Evolutionary conservation across 2,113 vertebrate species (phyloP), one percentile per base, ranked within the genome.

Genomic region (Strix uralensis): DNA sequence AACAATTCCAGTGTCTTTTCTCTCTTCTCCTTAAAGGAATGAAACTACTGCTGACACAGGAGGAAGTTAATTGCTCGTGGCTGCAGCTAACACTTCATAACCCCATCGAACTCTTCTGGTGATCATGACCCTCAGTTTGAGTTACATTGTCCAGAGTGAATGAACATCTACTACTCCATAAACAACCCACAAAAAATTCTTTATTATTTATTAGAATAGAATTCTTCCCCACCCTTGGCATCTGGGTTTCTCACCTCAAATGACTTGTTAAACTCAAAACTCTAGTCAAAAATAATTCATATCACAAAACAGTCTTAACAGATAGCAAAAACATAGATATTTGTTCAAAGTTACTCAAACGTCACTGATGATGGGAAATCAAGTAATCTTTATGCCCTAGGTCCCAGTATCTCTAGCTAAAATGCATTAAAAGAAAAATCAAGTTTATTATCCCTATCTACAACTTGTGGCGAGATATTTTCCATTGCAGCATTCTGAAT

Each of bases 401-500:
- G 63, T 94, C 49, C 38, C 65, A 2, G 6, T 86, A 79, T 55
- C 54, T 81, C 88, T 94, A 85, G 54, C 69, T 95, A 90, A 97
- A 97, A 97, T 89, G 47, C 93, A 94, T 94, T 95, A 65, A 92
- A 93, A 96, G 52, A 29, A 58, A 12, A 79, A 46, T 90, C 81
- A 95, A 94, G 85, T 94, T 96, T 97, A 95, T 97, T 96, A 94
- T 78, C 63, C 51, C 61, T 96, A 70, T 67, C 77, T 95, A 80
- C 55, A 97, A 70, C 74, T 88, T 95, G 26, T 82, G 73, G 49
- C 88, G 87, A 94, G 93, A 82, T 94, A 97, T 94, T 98, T 97
- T 94, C 77, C 88, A 97, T 97, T 88, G 93, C 19, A 86, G 65
- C 58, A 94, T 90, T 97, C 93, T 92, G 89, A 97, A 81, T 94